phyloP scores from a whole-genome alignment of 2,113 vertebrate genomes.

The Amia ocellicauda region DNA sequence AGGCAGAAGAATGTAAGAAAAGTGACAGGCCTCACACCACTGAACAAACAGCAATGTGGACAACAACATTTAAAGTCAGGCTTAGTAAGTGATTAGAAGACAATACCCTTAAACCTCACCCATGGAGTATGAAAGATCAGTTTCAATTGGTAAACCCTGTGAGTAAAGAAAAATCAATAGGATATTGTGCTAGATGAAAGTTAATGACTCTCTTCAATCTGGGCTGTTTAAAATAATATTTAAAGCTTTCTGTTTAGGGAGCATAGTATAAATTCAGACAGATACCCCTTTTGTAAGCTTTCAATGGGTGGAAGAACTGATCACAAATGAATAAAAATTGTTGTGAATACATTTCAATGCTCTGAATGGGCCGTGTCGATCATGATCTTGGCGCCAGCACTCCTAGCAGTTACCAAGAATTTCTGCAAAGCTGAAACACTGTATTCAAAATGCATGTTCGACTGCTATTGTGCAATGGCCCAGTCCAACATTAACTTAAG shows the following conservation, averaged over 20 bases:
- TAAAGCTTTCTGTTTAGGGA: neutral
- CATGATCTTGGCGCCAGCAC: too few relatives aligned
- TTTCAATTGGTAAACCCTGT: slow-evolving; percentile 3
- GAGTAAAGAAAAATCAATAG: slow-evolving; percentile 5
- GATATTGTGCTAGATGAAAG: neutral
- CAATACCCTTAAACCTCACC: neutral
- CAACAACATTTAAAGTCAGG: neutral
- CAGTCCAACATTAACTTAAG: too few relatives aligned
- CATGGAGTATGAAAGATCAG: neutral
- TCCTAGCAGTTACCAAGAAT: too few relatives aligned
- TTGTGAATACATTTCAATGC: too few relatives aligned
- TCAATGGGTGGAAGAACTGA: too few relatives aligned
- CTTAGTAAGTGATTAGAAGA: neutral
- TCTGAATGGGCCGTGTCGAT: too few relatives aligned
- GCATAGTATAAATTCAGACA: neutral
- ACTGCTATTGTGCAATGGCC: too few relatives aligned
- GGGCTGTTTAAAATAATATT: neutral
- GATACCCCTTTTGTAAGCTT: neutral
- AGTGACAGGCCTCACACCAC: neutral
- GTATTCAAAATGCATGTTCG: too few relatives aligned
- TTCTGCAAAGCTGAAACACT: too few relatives aligned
- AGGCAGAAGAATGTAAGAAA: neutral
- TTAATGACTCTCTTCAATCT: neutral
- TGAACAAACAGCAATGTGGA: neutral
- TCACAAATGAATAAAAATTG: too few relatives aligned